These are phyloP conservation scores for Misgurnus anguillicaudatus DNA, from an alignment of 2,113 vertebrate species.

Conservation along the genomic window DNA sequence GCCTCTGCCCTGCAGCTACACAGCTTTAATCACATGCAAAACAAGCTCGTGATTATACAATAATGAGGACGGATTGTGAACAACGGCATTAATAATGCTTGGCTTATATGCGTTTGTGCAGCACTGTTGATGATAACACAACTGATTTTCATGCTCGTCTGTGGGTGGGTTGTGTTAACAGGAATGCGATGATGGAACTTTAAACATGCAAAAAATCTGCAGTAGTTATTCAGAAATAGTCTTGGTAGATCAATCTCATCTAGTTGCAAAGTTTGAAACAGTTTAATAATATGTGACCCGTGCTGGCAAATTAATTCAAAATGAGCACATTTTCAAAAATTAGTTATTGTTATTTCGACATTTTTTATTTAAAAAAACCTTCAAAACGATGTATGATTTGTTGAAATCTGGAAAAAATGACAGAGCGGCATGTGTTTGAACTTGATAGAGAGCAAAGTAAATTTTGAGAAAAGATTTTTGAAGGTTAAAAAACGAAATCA, in stretches of 20 bases:
- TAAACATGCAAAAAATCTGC: neutral
- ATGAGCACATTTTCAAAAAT: too few species aligned
- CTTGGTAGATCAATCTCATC: neutral
- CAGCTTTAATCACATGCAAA: slow-evolving; percentile 32
- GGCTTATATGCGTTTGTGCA: slow-evolving; percentile 51
- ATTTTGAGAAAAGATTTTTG: too few species aligned
- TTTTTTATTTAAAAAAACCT: too few species aligned
- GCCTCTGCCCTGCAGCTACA: neutral
- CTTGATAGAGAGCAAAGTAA: too few species aligned
- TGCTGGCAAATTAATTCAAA: too few species aligned
- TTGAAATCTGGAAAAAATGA: too few species aligned
- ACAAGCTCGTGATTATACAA: slow-evolving; percentile 23
- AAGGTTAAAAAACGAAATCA: too few species aligned
- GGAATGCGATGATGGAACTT: neutral
- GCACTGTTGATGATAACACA: neutral
- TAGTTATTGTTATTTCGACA: too few species aligned
- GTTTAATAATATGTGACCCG: too few species aligned
- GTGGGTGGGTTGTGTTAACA: slow-evolving; percentile 8
- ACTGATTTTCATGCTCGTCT: slow-evolving; percentile 1
- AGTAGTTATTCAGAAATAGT: neutral
- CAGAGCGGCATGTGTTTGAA: too few species aligned
- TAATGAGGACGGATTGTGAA: slow-evolving; percentile 11
- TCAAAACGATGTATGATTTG: too few species aligned
- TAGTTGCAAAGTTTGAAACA: neutral
- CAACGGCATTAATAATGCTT: neutral